Evolutionary conservation across 1,140 invertebrate genomes (phyloP), one percentile per base, ranked within the genome.

Genomic region (Oppia nitens): DNA sequence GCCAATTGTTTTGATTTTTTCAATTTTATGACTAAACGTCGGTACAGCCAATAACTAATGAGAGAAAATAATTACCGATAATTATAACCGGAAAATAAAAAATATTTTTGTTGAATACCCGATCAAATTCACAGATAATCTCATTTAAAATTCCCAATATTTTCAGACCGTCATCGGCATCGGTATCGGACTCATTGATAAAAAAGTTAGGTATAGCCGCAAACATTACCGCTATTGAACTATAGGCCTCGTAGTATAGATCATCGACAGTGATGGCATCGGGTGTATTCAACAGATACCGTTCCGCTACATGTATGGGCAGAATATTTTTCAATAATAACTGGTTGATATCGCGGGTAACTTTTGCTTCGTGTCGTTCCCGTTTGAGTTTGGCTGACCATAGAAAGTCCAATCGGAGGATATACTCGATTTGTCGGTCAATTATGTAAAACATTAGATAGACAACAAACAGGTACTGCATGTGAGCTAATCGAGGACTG

Each of bases 1-100:
- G 40, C 89, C 80, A 55, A 89, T 87, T 53, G 93, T 83, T 76
- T 95, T 95, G 21, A 95, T 93, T 72, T 90, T 91, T 68, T 90
- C 87, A 1, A 89, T 77, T 28, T 47, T 17, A 60, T 74, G 66
- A 11, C 57, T 29, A 60, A 67, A 70, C 47, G 60, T 60, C 24
- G 64, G 60, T 48, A 66, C 61, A 24, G 64, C 66, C n/a, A 70
- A 57, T 14, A 72, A 53, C 69, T 71, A 60, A 26, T 32, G 26
- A n/a, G n/a, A 28, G 47, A 61, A 47, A n/a, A 40, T 17, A 40
- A 17, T 17, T 40, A 40, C 32, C 6, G 32, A 40, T 40, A 9
- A 40, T 9, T 40, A 40, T 6, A 9, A 6, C 6, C 32, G 6
- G 6, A 40, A 40, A 40, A 40, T 40, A 9, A 9, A 40, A 40